These are phyloP conservation scores for Cephalopholis sonnerati DNA, from an alignment of 2,113 vertebrate species.

Conservation along the genomic window DNA sequence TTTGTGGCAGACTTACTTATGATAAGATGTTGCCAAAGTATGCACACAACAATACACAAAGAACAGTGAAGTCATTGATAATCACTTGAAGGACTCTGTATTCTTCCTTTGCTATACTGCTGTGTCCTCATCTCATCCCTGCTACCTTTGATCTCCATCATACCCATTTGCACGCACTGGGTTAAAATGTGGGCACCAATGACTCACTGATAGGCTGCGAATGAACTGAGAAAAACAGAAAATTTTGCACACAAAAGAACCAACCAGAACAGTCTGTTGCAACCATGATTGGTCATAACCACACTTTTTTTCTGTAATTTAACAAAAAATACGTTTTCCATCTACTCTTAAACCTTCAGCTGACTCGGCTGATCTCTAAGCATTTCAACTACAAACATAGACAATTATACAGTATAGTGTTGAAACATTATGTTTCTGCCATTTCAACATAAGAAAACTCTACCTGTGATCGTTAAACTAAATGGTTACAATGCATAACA, in stretches of 20 bases:
- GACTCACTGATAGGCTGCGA: slow-evolving; percentile 19
- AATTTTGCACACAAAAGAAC: slow-evolving; percentile 15
- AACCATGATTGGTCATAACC: slow-evolving; percentile 2
- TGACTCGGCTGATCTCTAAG: background rate
- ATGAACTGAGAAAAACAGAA: slow-evolving; percentile 1
- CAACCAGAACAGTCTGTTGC: slow-evolving; percentile 5
- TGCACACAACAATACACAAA: background rate
- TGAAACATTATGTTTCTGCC: background rate
- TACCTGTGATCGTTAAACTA: background rate
- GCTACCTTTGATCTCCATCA: background rate
- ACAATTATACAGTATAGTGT: background rate
- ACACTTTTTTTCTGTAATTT: slow-evolving; percentile 34
- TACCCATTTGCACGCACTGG: background rate
- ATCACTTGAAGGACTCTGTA: background rate
- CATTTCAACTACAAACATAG: background rate
- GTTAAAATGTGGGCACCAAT: background rate
- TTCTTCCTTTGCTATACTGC: background rate
- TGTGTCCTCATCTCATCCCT: background rate
- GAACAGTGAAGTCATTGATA: background rate
- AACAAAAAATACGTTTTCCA: slow-evolving; percentile 1
- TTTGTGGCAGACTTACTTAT: background rate
- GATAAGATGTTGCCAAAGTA: background rate
- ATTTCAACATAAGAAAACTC: background rate
- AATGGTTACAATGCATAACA: background rate
- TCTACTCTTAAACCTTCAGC: slow-evolving; percentile 3